Conservation (phyloP, 2,888 invertebrate genomes). For the Caenorhabditis plicata region DNA sequence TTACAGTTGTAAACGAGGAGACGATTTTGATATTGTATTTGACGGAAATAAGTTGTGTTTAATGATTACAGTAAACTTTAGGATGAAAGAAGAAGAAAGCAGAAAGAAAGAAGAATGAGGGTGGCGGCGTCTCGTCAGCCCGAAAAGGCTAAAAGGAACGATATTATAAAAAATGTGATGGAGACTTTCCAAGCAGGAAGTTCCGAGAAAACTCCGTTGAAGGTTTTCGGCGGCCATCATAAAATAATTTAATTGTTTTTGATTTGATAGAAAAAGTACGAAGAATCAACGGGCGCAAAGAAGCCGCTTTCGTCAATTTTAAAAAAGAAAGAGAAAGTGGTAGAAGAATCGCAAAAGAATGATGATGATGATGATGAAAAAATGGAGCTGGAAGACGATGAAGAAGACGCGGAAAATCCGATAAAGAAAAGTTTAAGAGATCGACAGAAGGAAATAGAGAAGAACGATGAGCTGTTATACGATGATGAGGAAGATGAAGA, state of each 20-base stretch:
- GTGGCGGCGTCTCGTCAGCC: slow-evolving; percentile 18
- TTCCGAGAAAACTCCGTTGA: slow-evolving; percentile 1
- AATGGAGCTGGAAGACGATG: slow-evolving; percentile 24
- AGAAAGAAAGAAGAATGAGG: slow-evolving; percentile 20
- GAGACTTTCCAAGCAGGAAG: slow-evolving; percentile 5
- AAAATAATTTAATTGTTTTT: background rate
- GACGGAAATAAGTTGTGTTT: background rate
- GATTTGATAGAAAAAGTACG: slow-evolving; percentile 15
- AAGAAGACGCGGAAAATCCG: slow-evolving; percentile 34
- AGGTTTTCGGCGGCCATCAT: background rate
- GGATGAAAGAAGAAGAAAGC: slow-evolving; percentile 9
- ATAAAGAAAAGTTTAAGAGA: slow-evolving; percentile 36
- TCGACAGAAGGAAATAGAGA: slow-evolving; percentile 29
- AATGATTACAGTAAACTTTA: background rate
- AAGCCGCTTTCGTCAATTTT: slow-evolving; percentile 22
- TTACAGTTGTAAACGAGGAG: slow-evolving; percentile 23
- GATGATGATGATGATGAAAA: slow-evolving; percentile 11
- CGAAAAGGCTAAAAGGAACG: slow-evolving; percentile 9
- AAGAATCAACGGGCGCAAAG: slow-evolving; percentile 8
- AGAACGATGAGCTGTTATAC: slow-evolving; percentile 66
- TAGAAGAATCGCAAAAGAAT: slow-evolving; percentile 9
- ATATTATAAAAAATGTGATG: slow-evolving; percentile 13
- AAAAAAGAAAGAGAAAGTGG: slow-evolving; percentile 19
- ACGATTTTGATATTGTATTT: slow-evolving; percentile 20
- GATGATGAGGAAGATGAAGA: slow-evolving; percentile 71